Evolutionary conservation across 1,140 invertebrate species (phyloP), one percentile per base, ranked within the genome.

Genomic region (Aculops lycopersici): DNA sequence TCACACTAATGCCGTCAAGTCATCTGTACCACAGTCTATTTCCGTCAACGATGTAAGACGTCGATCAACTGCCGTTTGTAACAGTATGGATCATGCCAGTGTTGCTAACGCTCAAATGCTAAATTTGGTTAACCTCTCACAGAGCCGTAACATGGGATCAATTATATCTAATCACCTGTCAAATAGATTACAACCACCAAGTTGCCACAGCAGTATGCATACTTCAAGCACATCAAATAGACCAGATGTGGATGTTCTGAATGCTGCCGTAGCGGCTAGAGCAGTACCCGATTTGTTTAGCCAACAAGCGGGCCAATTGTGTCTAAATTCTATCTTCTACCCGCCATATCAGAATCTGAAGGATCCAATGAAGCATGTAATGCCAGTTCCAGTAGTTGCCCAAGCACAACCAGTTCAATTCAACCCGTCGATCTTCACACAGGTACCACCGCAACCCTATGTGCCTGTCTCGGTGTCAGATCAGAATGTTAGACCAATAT

Each of bases 401-500:
- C 58, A 59, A 71, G 52, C 67, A 70, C 46, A 72, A 72, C 53
- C 50, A 46, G 53, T 67, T 36, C 57, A 57, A 48, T 43, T 60
- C 38, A 58, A 60, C 40, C 56, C 58, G 17, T 58, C 59, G 43
- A 47, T 62, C 12, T 55, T 62, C 14, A 56, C 58, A 35, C 57
- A 59, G 50, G 55, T 60, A 45, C 43, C 45, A 38, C 14, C 37
- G n/a, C 74, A 78, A 51, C 75, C 80, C 47, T 79, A 80, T 55
- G 74, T 73, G 12, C 76, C 76, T n/a, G 76, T 80, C 3, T 79
- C 76, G n/a, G 76, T 80, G 65, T 72, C 81, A 21, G 77, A 81
- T 57, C 58, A 59, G 43, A 51, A 55, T 38, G 58, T 55, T 21
- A 48, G 61, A 37, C 62, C 59, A 42, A 61, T 65, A 52, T 48